Evolutionary conservation across 2,797 vertebrate genomes (phyloP).

Genomic region (Chloroceryle inda): DNA sequence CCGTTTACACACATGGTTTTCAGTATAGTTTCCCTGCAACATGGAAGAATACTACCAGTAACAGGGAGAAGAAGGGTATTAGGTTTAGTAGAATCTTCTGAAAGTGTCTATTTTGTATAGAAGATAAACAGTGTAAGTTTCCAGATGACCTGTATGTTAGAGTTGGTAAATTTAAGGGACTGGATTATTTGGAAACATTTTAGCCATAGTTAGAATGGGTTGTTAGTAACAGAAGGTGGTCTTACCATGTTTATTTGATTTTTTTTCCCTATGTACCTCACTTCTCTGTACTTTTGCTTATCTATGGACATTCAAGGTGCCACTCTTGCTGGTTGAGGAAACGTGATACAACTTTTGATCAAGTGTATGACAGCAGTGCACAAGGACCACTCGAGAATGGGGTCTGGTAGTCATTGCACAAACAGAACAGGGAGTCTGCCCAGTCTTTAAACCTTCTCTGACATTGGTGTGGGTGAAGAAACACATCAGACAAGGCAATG

Average conservation of each 20-base stretch:
- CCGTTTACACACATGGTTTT: background rate
- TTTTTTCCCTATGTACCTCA: background rate
- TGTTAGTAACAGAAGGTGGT: background rate
- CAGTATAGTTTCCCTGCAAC: background rate
- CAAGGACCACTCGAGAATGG: background rate
- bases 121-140: background rate
- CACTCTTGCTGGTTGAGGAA: background rate
- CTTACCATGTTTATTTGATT: background rate
- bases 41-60: background rate
- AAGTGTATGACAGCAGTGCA: background rate
- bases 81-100: background rate
- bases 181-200: background rate
- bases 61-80: background rate
- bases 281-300: background rate
- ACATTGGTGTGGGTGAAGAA: background rate
- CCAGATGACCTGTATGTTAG: background rate
- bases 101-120: background rate
- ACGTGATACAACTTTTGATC: background rate
- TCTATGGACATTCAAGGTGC: background rate
- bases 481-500: background rate
- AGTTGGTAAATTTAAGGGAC: background rate
- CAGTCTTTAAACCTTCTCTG: background rate
- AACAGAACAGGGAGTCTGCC: background rate
- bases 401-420: background rate
- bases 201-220: background rate